Base-by-base conservation (phyloP, 2,888 invertebrate species). In the Poecilobothrus nobilitatus region DNA sequence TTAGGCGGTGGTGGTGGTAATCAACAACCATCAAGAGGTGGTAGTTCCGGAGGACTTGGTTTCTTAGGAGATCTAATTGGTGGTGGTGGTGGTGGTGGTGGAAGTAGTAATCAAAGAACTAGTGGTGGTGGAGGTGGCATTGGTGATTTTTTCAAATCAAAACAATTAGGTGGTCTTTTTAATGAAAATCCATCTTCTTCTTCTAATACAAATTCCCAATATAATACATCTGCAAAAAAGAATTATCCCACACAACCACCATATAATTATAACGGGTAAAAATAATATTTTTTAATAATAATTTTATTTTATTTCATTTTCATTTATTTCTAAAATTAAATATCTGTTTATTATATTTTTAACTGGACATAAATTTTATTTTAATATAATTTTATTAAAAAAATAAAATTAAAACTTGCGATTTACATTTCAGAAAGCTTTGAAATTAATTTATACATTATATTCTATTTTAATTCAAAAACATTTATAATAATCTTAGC, bases 211-310 rank as follows among this genome's bases (percentile, higher is more conserved):
- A 68, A 68, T 33, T 70, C 71, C 7, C 63, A 68, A 21, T 27
- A 27, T 27, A 66, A 72, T 12, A 73, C 74, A 5, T 74, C 75
- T 12, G 77, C 76, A 1, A 68, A 76, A 33, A 78, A 73, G 62
- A 77, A 77, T 69, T 81, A 81, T 69, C 81, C 81, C 68, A 81
- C 81, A 44, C 81, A 81, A 70, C 72, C 80, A 20, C 78, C 81
- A 27, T 70, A 72, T 61, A 71, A 71, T 21, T 72, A 72, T 66
- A 70, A 71, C 63, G 70, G 69, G 27, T 72, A 72, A 64, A 10
- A 2, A 1, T 3, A 63, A 6, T 41, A 41, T 6, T 41, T 41
- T 41, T 41, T 12, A 6, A 6, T 6, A 41, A 41, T 27, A 15
- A 41, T 41, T 41, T 41, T 41, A 41, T 12, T 41, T 41, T 41